These are phyloP conservation scores for Pteropus rufus DNA, from an alignment of 2,797 vertebrate genomes.

Conservation along the genomic window DNA sequence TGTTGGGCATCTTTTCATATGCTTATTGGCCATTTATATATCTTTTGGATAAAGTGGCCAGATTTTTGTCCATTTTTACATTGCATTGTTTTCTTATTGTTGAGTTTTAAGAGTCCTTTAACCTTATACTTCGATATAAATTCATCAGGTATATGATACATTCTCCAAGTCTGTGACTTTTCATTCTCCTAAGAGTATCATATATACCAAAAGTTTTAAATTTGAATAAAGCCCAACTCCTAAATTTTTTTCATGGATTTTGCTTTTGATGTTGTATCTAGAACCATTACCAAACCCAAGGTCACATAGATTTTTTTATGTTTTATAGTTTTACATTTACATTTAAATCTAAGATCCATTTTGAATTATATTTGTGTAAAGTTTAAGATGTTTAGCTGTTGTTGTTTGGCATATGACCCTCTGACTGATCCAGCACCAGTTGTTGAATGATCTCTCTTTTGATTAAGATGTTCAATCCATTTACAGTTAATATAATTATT, in stretches of 20 bases:
- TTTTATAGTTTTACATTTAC: neutral
- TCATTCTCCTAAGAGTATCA: neutral
- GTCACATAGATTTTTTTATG: neutral
- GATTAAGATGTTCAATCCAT: neutral
- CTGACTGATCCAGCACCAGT: neutral
- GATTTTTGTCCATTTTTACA: neutral
- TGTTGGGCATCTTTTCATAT: neutral
- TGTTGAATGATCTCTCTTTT: neutral
- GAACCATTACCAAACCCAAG: neutral
- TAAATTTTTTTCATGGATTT: neutral
- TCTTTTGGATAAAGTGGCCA: neutral
- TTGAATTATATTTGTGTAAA: neutral
- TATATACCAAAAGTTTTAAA: neutral
- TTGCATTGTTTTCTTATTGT: neutral
- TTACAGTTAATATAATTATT: neutral
- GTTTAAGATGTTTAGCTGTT: neutral
- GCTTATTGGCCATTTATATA: neutral
- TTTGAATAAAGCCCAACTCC: neutral
- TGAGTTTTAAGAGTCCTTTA: neutral
- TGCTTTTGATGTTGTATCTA: neutral
- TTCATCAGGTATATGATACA: neutral
- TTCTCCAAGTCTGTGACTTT: neutral
- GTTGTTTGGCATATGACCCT: neutral
- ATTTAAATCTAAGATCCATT: neutral
- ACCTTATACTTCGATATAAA: neutral